Percentiles rank a stretch among this genome's conserved stretches.
Conservation (phyloP, 2,113 vertebrate species). For the Anoplopoma fimbria region DNA sequence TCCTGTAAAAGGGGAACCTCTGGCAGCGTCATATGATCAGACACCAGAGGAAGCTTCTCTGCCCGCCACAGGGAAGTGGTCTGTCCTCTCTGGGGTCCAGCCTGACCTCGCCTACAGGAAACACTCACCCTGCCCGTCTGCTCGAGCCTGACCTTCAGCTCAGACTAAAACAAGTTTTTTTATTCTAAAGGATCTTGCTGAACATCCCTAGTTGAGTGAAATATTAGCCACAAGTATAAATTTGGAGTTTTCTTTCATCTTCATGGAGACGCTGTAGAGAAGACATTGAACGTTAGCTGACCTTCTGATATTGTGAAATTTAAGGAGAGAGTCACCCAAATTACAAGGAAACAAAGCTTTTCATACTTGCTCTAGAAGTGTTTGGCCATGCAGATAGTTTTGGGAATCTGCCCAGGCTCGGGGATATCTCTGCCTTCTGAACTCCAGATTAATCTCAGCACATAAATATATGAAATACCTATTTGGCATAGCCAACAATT, state of each 20-base stretch:
- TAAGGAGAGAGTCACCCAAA: no score
- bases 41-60: not conserved
- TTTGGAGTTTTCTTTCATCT: not conserved
- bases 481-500: no score
- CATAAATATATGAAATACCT: no score
- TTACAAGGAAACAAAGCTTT: not conserved
- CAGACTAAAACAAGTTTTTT: not conserved
- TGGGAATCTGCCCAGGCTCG: no score
- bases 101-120: not conserved
- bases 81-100: not conserved
- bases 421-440: not conserved
- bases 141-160: not conserved
- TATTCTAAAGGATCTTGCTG: not conserved
- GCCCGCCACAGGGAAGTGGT: not conserved
- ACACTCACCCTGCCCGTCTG: not conserved
- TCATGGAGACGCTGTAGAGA: not conserved
- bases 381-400: not conserved
- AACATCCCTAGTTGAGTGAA: not conserved
- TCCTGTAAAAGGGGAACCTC: slow-evolving; percentile 55
- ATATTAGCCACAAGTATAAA: not conserved
- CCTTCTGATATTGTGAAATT: not conserved
- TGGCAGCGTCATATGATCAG: slow-evolving; percentile 36
- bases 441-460: no score
- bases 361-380: not conserved
- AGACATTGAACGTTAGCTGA: no score